Percentiles rank a stretch among this genome's conserved stretches.
These are phyloP conservation scores for Agapostemon virescens DNA, from an alignment of 2,888 invertebrate genomes.

Conservation along the genomic window DNA sequence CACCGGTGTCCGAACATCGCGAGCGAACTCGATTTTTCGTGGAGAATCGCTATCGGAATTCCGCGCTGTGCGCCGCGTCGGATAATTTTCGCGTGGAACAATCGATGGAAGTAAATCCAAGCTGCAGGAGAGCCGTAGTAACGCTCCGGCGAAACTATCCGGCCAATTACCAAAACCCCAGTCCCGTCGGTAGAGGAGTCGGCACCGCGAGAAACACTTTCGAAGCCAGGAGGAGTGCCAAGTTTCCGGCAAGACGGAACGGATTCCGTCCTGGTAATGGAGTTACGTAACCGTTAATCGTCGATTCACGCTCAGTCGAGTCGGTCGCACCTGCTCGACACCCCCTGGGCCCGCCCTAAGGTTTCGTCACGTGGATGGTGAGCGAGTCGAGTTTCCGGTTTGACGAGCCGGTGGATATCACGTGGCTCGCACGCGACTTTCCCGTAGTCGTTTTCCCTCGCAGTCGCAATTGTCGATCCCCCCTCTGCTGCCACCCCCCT, in stretches of 20 bases:
- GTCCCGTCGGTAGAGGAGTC: not conserved
- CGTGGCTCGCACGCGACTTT: slow-evolving; percentile 62
- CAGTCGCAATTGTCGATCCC: slow-evolving; percentile 3
- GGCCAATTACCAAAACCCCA: slow-evolving; percentile 14
- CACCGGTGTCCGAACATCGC: too few species aligned
- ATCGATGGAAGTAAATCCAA: slow-evolving; percentile 9
- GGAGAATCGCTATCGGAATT: too few species aligned
- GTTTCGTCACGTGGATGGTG: slow-evolving; percentile 49
- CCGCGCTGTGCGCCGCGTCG: not conserved
- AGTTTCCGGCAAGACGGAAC: slow-evolving; percentile 1
- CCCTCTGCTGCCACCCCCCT: not conserved
- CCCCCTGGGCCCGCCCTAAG: slow-evolving; percentile 18
- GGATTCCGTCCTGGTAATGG: slow-evolving; percentile 8
- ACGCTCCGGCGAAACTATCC: not conserved
- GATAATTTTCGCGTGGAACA: slow-evolving; percentile 1
- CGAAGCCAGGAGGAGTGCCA: not conserved
- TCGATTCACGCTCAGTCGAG: slow-evolving; percentile 7
- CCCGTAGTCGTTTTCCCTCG: slow-evolving; percentile 27
- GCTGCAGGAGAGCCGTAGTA: too few species aligned
- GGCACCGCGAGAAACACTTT: slow-evolving; percentile 18
- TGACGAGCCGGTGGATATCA: slow-evolving; percentile 35
- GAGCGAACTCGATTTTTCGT: too few species aligned
- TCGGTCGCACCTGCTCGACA: slow-evolving; percentile 18
- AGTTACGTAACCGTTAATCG: slow-evolving; percentile 32
- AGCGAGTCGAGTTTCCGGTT: slow-evolving; percentile 23